Evolutionary conservation across 2,888 invertebrate species (phyloP).

Genomic region (Limnephilus rhombicus): DNA sequence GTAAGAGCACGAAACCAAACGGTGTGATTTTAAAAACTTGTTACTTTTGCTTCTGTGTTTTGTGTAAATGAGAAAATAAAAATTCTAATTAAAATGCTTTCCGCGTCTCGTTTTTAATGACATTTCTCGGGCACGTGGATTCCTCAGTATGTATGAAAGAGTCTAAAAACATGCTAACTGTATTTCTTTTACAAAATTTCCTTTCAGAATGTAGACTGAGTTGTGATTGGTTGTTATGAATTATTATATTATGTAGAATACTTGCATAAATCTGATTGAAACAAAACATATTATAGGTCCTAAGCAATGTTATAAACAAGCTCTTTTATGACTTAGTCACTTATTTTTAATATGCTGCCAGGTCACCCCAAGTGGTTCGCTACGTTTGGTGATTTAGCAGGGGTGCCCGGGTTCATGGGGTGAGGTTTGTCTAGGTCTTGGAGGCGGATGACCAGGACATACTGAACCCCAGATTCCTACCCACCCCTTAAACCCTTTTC

Average conservation of each 20-base stretch:
- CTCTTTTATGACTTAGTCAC: too few relatives aligned
- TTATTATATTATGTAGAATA: neutral
- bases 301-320: neutral
- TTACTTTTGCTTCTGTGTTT: neutral
- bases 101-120: neutral
- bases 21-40: neutral
- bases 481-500: too few relatives aligned
- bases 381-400: too few relatives aligned
- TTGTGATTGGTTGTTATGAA: neutral
- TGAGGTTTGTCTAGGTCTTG: too few relatives aligned
- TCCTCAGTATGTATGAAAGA: neutral
- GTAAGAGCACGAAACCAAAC: neutral
- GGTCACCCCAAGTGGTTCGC: too few relatives aligned
- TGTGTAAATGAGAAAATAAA: neutral
- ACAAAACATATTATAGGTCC: neutral
- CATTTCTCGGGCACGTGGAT: neutral
- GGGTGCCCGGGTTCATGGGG: too few relatives aligned
- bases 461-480: too few relatives aligned
- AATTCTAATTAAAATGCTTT: constrained; percentile 1
- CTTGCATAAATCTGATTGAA: neutral
- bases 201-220: neutral
- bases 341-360: too few relatives aligned
- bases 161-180: neutral
- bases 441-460: too few relatives aligned
- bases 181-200: neutral